These are phyloP conservation scores for Thereva nobilitata DNA, from an alignment of 2,888 invertebrate species.

Conservation along the genomic window DNA sequence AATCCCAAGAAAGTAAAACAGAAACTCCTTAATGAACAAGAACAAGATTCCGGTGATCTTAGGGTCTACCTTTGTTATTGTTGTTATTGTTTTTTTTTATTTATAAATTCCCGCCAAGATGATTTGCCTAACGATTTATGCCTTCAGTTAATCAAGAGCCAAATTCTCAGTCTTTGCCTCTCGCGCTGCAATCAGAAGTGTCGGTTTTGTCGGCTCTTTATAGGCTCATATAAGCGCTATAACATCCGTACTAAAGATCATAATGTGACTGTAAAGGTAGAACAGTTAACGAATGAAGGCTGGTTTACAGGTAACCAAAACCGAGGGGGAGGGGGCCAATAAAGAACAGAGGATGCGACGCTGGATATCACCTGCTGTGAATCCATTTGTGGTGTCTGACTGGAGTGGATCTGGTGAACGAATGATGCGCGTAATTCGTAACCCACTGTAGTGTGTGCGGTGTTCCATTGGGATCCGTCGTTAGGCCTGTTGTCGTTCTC, in stretches of 20 bases:
- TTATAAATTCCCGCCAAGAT: constrained; percentile 26
- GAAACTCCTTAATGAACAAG: constrained; percentile 39
- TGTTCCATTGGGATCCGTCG: constrained; percentile 32
- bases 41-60: constrained; percentile 33
- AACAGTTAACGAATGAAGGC: constrained; percentile 12
- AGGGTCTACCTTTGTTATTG: not conserved
- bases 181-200: constrained; percentile 20
- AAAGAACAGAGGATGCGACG: constrained; percentile 29
- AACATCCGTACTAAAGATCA: constrained; percentile 1
- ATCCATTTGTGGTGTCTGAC: constrained; percentile 38
- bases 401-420: constrained; percentile 27
- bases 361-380: constrained; percentile 41
- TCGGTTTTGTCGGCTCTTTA: constrained; percentile 36
- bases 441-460: constrained; percentile 14
- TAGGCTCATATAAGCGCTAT: constrained; percentile 6
- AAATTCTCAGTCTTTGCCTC: constrained; percentile 1
- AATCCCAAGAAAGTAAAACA: constrained; percentile 37
- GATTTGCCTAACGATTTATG: constrained; percentile 41
- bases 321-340: not conserved
- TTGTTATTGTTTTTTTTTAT: constrained; percentile 8
- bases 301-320: not conserved
- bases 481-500: constrained; percentile 32
- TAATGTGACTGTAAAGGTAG: constrained; percentile 10
- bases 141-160: constrained; percentile 40
- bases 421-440: constrained; percentile 36